phyloP scores from a whole-genome alignment of 1,140 invertebrate genomes.

The Sycobia sp. region DNA sequence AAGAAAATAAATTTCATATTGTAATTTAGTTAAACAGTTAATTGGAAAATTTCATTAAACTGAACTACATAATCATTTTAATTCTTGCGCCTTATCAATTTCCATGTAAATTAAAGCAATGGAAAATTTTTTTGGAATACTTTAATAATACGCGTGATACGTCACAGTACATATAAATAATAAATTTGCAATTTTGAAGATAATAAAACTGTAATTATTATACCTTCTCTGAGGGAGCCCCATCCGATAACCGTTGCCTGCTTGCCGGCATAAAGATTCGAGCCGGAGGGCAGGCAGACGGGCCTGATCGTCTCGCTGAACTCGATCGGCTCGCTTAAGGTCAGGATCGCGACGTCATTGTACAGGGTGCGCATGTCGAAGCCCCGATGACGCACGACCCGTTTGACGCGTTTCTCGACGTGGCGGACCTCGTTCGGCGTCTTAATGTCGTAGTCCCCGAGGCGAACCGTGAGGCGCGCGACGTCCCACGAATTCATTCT shows the following conservation, averaged over 20 bases:
- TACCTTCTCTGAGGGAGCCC: slow-evolving; percentile 81
- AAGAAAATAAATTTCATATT: no score
- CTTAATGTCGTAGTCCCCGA: slow-evolving; percentile 84
- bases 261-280: slow-evolving; percentile 68
- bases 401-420: slow-evolving; percentile 76
- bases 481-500: slow-evolving; percentile 90
- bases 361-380: slow-evolving; percentile 85
- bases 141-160: no score
- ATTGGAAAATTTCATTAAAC: no score
- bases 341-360: slow-evolving; percentile 86
- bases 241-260: slow-evolving; percentile 83
- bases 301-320: slow-evolving; percentile 79
- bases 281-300: slow-evolving; percentile 77
- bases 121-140: no score
- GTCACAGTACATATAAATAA: no score
- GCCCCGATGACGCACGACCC: slow-evolving; percentile 81
- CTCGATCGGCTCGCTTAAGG: slow-evolving; percentile 76
- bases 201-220: no score
- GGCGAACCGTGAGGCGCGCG: slow-evolving; percentile 75
- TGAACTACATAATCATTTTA: no score
- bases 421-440: slow-evolving; percentile 74
- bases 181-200: no score
- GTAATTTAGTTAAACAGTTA: no score
- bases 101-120: no score
- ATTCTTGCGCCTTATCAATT: no score